phyloP scores from a whole-genome alignment of 2,113 vertebrate genomes.

The Raja brachyura region DNA sequence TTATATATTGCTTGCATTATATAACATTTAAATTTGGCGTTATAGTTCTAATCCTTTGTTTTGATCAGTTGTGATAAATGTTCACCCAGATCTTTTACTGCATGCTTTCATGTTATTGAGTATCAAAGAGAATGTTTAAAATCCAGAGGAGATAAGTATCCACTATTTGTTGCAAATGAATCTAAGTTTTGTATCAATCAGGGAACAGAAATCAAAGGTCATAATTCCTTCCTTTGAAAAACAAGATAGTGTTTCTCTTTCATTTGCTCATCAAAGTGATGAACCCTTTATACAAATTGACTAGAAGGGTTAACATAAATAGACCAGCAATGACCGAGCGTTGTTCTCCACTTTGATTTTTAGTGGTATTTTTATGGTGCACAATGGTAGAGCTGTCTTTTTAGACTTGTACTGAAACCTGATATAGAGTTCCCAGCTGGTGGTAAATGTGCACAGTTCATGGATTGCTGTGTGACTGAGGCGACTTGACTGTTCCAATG shows the following conservation, averaged over 20 bases:
- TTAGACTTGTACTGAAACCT: neutral
- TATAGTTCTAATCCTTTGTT: neutral
- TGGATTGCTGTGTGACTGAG: constrained; percentile 12
- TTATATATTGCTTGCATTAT: neutral
- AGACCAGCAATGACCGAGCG: constrained; percentile 1
- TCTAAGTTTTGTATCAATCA: constrained; percentile 19
- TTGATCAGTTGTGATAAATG: neutral
- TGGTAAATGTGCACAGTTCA: constrained; percentile 16
- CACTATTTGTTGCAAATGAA: constrained; percentile 16
- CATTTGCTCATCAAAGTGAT: constrained; percentile 36
- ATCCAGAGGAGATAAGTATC: constrained; percentile 14
- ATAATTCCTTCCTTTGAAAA: constrained; percentile 36
- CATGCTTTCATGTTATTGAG: constrained; percentile 23
- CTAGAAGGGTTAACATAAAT: constrained; percentile 33
- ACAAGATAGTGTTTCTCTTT: constrained; percentile 36
- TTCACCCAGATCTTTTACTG: neutral
- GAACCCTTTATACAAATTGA: constrained; percentile 33
- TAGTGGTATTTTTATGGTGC: constrained; percentile 20
- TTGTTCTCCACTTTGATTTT: constrained; percentile 28
- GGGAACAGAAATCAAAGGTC: constrained; percentile 28
- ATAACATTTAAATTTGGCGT: neutral
- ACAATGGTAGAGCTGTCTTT: constrained; percentile 30
- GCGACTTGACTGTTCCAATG: neutral
- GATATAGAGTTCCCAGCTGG: constrained; percentile 2
- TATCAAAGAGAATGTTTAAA: constrained; percentile 33